These are phyloP conservation scores for Deroptyus accipitrinus DNA, from an alignment of 2,113 vertebrate genomes.

Conservation along the genomic window DNA sequence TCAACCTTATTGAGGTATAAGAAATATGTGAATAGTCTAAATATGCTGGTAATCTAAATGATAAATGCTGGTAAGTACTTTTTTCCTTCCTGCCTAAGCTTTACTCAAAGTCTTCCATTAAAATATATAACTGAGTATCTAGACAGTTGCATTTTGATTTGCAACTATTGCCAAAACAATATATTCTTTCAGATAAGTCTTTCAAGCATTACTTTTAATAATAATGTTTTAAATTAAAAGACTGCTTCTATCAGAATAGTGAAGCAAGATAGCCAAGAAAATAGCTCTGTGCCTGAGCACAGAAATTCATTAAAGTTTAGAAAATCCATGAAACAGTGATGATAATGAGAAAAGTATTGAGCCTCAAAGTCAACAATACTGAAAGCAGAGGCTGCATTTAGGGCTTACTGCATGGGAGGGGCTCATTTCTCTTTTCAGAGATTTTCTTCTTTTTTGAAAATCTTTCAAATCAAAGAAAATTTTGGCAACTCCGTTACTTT, in stretches of 20 bases:
- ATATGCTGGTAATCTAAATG: background rate
- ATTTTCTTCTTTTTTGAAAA: background rate
- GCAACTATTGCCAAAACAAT: background rate
- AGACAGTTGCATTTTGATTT: conserved; percentile 36
- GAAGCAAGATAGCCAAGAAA: conserved; percentile 37
- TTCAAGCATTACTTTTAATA: conserved; percentile 3
- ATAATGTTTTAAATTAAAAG: conserved; percentile 26
- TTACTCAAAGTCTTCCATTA: conserved; percentile 10
- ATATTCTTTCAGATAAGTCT: conserved; percentile 26
- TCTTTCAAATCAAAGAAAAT: background rate
- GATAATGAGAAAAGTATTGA: background rate
- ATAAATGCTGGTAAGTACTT: background rate
- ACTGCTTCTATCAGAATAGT: conserved; percentile 36
- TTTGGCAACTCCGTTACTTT: background rate
- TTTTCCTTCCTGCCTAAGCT: background rate
- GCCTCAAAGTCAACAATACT: background rate
- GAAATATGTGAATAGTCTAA: background rate
- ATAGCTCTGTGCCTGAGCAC: background rate
- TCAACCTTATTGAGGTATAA: background rate
- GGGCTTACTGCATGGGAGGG: background rate
- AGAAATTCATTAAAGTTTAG: background rate
- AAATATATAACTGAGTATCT: background rate
- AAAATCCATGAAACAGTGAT: background rate
- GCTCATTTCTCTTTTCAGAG: background rate
- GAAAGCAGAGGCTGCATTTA: background rate